Evolutionary conservation across 2,113 vertebrate genomes (phyloP), one percentile per base, ranked within the genome.

Genomic region (Lanius collurio): DNA sequence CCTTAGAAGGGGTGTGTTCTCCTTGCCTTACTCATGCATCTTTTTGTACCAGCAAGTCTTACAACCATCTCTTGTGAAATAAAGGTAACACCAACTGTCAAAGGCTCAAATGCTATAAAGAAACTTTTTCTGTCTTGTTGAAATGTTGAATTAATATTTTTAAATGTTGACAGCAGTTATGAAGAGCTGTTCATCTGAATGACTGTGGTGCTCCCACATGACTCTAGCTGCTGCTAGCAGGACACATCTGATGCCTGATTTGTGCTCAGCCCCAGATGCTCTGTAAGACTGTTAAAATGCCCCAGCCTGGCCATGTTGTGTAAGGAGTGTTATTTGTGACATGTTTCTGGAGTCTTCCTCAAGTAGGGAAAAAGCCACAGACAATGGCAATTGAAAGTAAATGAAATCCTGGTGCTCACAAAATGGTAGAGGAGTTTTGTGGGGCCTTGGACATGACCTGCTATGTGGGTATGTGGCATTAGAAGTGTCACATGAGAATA

Each of bases 151-250:
- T 26, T 22, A 24, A 57, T 57, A 9, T 62, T 87, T 47, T 33
- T 77, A 41, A 78, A 69, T 35, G 35, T 6, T 50, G 57, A 12
- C 27, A 79, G 47, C 28, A 28, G 57, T 55, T 82, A 14, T 7
- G 63, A 57, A 50, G 31, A 83, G 26, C n/a, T 49, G 6, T 20
- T 82, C 2, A n/a, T 60, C n/a, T 37, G 37, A 53, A 47, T 18
- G 13, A 13, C 63, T 6, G 1, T 56, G 57, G 9, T 62, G 37
- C 28, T 83, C 15, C n/a, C 6, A 1, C 0, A 0, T 39, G 41
- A 37, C 42, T 83, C 16, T 41, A 11, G 42, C 24, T 93, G 16
- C 30, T 78, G 27, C 41, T 87, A 44, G 35, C 22, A 50, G 9
- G 46, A 21, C 41, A 22, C n/a, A 33, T 30, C 67, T 44, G 57